Percentiles rank a stretch among this genome's conserved stretches.
phyloP scores from a whole-genome alignment of 2,113 vertebrate genomes.

The Peromyscus californicus region DNA sequence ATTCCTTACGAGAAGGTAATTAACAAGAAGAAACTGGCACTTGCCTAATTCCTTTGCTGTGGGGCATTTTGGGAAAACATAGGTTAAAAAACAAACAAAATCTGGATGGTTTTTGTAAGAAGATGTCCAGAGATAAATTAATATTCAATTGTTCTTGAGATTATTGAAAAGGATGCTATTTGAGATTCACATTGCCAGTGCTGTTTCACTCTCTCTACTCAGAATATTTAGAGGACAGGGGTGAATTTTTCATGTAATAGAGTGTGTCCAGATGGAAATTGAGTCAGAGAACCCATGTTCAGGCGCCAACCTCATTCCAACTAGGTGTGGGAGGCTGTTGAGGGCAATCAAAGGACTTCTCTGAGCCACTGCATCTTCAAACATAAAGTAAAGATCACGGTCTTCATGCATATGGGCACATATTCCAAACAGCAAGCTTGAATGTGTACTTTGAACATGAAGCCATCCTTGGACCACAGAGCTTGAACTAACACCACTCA shows the following conservation, averaged over 20 bases:
- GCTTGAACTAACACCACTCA: background rate
- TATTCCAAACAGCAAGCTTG: background rate
- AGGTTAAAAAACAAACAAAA: background rate
- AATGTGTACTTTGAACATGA: background rate
- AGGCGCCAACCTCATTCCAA: background rate
- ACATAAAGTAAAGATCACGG: background rate
- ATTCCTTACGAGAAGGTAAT: background rate
- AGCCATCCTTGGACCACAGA: too few species aligned
- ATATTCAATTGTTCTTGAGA: background rate
- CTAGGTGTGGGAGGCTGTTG: background rate
- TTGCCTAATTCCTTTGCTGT: background rate
- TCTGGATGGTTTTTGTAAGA: background rate
- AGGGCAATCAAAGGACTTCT: background rate
- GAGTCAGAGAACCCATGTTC: background rate
- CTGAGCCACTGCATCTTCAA: background rate
- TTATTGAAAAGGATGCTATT: background rate
- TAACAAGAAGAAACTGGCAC: background rate
- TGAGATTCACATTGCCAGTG: background rate
- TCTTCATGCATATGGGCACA: background rate
- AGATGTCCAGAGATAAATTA: background rate
- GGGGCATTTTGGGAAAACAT: background rate
- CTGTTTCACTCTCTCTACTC: background rate
- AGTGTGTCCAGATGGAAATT: background rate
- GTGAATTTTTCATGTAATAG: background rate
- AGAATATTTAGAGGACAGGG: background rate